Base-by-base conservation (phyloP, 1,140 invertebrate genomes). In the Propsilocerus akamusi region DNA sequence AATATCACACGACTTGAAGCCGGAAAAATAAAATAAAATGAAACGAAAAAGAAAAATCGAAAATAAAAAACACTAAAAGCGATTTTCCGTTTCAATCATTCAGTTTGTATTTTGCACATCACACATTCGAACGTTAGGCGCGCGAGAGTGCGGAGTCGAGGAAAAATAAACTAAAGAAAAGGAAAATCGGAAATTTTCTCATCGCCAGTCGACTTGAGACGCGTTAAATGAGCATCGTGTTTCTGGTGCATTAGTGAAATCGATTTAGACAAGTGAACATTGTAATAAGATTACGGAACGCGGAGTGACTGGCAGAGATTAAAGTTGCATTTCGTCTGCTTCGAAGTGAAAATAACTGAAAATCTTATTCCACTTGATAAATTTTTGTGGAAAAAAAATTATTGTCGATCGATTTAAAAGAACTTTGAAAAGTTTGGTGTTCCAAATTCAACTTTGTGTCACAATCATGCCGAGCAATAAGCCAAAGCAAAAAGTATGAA, bases 401-500 rank as follows among this genome's bases (percentile, higher is more conserved):
- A n/a, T n/a, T n/a, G n/a, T n/a, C n/a, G n/a, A n/a, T n/a, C n/a
- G n/a, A n/a, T n/a, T n/a, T n/a, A n/a, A n/a, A n/a, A n/a, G n/a
- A n/a, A n/a, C n/a, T n/a, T n/a, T n/a, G n/a, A n/a, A n/a, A n/a
- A n/a, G n/a, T n/a, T n/a, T n/a, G n/a, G n/a, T n/a, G n/a, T n/a
- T n/a, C n/a, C n/a, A n/a, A n/a, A n/a, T n/a, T n/a, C n/a, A n/a
- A n/a, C n/a, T n/a, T n/a, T n/a, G n/a, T n/a, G n/a, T n/a, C n/a
- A n/a, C n/a, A n/a, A 41, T 41, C 34, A 41, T 41, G 34, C 34
- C 34, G 17, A 41, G 22, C 34, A 41, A 41, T 41, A 41, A 41
- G 22, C 17, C 17, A 8, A 41, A 17, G 14, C 34, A 41, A 14
- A 41, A 41, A 41, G 34, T 41, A 30, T 30, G 28, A 30, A 30